Conservation (phyloP, 1,140 invertebrate species). For the Orchestia grillus region DNA sequence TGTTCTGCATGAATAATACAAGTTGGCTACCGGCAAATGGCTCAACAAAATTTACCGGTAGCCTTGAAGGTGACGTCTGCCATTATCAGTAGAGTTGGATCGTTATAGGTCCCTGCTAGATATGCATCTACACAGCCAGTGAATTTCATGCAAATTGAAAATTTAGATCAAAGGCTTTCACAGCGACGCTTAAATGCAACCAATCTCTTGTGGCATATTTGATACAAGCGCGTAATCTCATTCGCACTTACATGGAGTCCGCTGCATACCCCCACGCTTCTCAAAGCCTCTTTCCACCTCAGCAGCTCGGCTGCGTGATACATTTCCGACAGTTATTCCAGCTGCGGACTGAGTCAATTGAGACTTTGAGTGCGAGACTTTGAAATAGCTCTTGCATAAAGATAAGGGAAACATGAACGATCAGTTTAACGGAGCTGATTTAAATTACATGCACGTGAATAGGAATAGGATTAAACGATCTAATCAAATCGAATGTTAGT, state of each 20-base stretch:
- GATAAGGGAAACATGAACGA: too few relatives aligned
- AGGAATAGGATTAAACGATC: too few relatives aligned
- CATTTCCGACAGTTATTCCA: background rate
- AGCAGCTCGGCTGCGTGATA: background rate
- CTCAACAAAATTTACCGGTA: background rate
- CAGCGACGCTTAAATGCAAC: background rate
- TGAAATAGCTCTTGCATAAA: too few relatives aligned
- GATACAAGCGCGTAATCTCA: background rate
- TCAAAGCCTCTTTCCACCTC: background rate
- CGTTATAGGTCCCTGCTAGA: background rate
- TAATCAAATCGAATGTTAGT: too few relatives aligned
- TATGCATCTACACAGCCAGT: background rate
- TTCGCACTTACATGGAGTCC: background rate
- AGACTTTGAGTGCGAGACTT: too few relatives aligned
- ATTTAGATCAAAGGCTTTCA: background rate
- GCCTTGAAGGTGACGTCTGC: background rate
- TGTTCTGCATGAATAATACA: background rate
- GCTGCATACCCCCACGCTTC: background rate
- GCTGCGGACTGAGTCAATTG: too few relatives aligned
- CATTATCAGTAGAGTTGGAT: background rate
- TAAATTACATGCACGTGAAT: too few relatives aligned
- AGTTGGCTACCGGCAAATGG: background rate
- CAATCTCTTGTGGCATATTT: background rate
- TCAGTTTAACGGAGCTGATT: too few relatives aligned
- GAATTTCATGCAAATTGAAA: slow-evolving; percentile 1